Percentiles rank a stretch among this genome's conserved stretches.
These are phyloP conservation scores for Platorchestia sp. DNA, from an alignment of 1,140 invertebrate species.

Conservation along the genomic window DNA sequence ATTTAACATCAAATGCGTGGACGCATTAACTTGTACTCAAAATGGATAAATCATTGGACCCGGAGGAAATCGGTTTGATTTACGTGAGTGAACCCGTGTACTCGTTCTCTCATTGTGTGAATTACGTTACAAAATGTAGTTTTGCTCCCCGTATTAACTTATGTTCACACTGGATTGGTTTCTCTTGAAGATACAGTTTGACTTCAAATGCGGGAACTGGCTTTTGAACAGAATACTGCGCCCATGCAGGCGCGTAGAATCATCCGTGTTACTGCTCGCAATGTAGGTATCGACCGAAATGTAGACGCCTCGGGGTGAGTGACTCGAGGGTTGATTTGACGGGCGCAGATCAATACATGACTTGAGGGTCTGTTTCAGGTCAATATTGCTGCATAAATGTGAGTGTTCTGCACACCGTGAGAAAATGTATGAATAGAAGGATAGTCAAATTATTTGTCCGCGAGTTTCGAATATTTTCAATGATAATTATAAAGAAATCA, in stretches of 20 bases:
- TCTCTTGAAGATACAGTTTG: neutral
- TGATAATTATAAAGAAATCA: neutral
- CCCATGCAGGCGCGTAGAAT: neutral
- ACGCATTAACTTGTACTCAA: no score
- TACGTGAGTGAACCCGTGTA: no score
- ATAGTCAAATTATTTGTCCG: neutral
- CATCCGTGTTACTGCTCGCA: neutral
- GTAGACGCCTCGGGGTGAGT: no score
- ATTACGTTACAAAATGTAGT: no score
- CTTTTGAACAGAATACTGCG: neutral
- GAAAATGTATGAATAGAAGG: neutral
- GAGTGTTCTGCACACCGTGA: neutral
- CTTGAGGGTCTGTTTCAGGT: neutral
- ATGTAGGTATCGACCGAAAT: neutral
- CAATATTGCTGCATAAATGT: neutral
- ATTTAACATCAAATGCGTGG: neutral
- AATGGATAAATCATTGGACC: no score
- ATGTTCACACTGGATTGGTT: neutral
- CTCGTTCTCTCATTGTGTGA: no score
- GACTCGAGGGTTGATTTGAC: neutral
- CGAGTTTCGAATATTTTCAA: neutral
- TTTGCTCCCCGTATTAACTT: neutral
- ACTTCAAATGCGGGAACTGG: neutral
- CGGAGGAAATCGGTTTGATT: no score
- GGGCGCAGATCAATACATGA: neutral